These are phyloP conservation scores for Gastrophryne carolinensis DNA, from an alignment of 2,797 vertebrate genomes.

Conservation along the genomic window DNA sequence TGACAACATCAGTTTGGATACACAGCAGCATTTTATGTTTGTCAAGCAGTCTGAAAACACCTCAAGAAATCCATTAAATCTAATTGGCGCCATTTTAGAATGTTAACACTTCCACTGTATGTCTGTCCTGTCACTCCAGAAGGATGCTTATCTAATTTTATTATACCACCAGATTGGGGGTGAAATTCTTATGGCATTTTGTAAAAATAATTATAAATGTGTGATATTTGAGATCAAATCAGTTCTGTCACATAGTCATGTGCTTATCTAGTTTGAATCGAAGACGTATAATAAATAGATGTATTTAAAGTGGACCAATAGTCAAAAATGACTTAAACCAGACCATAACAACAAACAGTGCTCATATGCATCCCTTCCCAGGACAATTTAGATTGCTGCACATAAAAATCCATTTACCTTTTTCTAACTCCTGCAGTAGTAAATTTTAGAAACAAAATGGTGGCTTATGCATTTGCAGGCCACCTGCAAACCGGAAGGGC, in stretches of 20 bases:
- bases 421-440: too few relatives aligned
- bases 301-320: too few relatives aligned
- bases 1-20: constrained; percentile 51
- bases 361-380: too few relatives aligned
- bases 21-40: constrained; percentile 45
- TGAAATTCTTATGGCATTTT: not conserved
- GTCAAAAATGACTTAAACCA: too few relatives aligned
- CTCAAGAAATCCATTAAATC: constrained; percentile 38
- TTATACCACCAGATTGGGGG: not conserved
- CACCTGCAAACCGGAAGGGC: too few relatives aligned
- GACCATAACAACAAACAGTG: too few relatives aligned
- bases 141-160: constrained; percentile 7
- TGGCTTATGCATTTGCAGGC: too few relatives aligned
- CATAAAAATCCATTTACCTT: too few relatives aligned
- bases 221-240: not conserved
- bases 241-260: not conserved
- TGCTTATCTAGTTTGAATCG: not conserved
- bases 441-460: too few relatives aligned
- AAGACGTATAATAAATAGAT: too few relatives aligned
- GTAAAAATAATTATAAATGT: not conserved
- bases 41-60: constrained; percentile 39
- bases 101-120: constrained; percentile 21
- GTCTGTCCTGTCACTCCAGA: not conserved
- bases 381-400: too few relatives aligned
- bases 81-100: constrained; percentile 17